phyloP scores from a whole-genome alignment of 1,140 invertebrate species.

The Palaemon carinicauda region DNA sequence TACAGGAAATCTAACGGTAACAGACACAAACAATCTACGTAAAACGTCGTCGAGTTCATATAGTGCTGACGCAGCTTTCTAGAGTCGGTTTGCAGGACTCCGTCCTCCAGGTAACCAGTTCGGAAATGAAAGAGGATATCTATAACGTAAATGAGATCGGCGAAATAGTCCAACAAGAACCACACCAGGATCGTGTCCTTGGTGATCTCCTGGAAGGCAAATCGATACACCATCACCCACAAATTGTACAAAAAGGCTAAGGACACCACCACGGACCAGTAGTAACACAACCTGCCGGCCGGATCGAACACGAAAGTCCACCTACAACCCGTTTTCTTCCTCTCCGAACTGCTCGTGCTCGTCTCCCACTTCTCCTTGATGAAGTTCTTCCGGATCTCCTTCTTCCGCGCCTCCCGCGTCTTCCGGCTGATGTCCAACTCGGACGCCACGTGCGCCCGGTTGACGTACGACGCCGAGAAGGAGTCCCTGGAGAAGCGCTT shows the following conservation, averaged over 20 bases:
- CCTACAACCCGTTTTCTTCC: conserved; percentile 69
- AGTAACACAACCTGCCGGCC: conserved; percentile 86
- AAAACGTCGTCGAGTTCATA: conserved; percentile 98
- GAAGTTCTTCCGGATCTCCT: conserved; percentile 46
- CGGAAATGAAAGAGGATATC: conserved; percentile 98
- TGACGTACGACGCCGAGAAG: conserved; percentile 76
- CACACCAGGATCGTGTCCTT: conserved; percentile 85
- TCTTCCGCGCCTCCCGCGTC: conserved; percentile 59
- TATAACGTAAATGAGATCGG: conserved; percentile 93
- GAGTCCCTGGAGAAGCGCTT: conserved; percentile 77
- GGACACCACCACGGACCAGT: conserved; percentile 97
- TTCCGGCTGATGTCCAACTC: conserved; percentile 78
- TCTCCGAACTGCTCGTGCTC: conserved; percentile 62
- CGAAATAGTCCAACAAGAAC: conserved; percentile 96
- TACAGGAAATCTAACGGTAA: conserved; percentile 98
- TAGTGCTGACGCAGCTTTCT: conserved; percentile 94
- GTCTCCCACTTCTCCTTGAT: conserved; percentile 67
- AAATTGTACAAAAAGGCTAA: conserved; percentile 98
- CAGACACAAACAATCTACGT: conserved; percentile 97
- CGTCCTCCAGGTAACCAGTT: conserved; percentile 95
- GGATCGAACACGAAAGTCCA: conserved; percentile 91
- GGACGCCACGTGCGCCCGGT: conserved; percentile 71
- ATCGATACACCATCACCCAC: conserved; percentile 98
- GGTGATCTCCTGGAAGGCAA: conserved; percentile 88
- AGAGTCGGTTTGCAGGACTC: conserved; percentile 94